These are phyloP conservation scores for Cyclophora punctaria DNA, from an alignment of 2,888 invertebrate species.

Conservation along the genomic window DNA sequence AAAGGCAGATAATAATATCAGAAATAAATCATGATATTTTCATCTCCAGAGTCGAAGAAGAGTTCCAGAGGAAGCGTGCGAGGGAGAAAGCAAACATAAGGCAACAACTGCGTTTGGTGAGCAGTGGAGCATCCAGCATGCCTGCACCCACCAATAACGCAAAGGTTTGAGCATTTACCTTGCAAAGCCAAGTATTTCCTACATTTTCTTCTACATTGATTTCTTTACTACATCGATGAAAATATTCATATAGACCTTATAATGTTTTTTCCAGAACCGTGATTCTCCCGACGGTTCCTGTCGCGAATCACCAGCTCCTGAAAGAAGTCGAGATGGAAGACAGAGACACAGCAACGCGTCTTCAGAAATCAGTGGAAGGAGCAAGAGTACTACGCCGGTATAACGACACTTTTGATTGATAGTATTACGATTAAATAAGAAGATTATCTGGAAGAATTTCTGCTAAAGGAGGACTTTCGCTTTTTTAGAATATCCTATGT, in stretches of 20 bases:
- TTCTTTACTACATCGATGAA: too few relatives aligned
- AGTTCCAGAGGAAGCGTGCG: constrained; percentile 89
- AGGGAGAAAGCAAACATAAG: constrained; percentile 83
- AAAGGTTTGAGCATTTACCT: constrained; percentile 33
- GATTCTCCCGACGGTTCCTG: constrained; percentile 85
- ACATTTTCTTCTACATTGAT: too few relatives aligned
- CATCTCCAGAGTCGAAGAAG: constrained; percentile 82
- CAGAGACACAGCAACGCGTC: constrained; percentile 63
- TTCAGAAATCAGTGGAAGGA: constrained; percentile 72
- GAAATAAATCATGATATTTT: not conserved
- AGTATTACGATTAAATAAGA: too few relatives aligned
- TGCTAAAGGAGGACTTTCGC: too few relatives aligned
- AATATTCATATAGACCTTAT: not conserved
- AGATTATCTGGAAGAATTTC: too few relatives aligned
- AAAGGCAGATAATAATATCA: too few relatives aligned
- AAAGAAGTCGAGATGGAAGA: constrained; percentile 40
- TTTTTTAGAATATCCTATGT: too few relatives aligned
- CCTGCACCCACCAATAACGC: constrained; percentile 53
- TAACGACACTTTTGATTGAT: not conserved
- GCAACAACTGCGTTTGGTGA: constrained; percentile 82
- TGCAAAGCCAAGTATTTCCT: too few relatives aligned
- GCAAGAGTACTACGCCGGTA: constrained; percentile 67
- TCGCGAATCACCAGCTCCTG: constrained; percentile 68
- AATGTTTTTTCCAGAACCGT: constrained; percentile 54
- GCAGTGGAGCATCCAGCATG: constrained; percentile 79